Evolutionary conservation across 2,888 invertebrate genomes (phyloP), one percentile per base, ranked within the genome.

Genomic region (Synanthedon tipuliformis): DNA sequence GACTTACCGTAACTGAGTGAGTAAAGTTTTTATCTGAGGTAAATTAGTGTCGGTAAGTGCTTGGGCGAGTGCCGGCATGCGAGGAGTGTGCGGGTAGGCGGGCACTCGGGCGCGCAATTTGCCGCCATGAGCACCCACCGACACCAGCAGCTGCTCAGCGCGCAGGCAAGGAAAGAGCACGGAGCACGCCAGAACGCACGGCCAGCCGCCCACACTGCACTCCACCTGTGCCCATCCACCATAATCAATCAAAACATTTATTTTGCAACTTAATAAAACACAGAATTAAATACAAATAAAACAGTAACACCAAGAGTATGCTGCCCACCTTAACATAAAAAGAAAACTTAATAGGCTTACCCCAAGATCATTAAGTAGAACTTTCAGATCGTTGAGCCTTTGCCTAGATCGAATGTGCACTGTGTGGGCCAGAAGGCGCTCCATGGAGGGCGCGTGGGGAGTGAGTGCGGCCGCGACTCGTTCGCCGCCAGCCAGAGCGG

Each of bases 71-170:
- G 97, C 97, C 3, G 91, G 89, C 65, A 95, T 92, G 59, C 93
- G 88, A 40, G 94, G 93, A 55, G 95, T 93, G 59, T 89, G 89
- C 61, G 95, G 93, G 81, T 96, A 96, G 69, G 96, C 96, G 10
- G 96, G 96, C 50, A 98, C 95, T 68, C 97, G 96, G 62, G 96
- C 95, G 59, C 96, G 93, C 64, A 96, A 89, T 82, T 95, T 93
- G 0, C 98, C 98, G 7, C 95, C 95, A 78, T 97, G 97, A 40
- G 97, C 96, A 75, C 98, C 97, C 52, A 98, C 96, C 27, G 97
- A 95, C 55, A 98, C 93, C 55, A 97, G 89, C 59, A 98, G 89
- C 75, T 96, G 94, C 77, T 98, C 98, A 0, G 97, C 97, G 60
- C 95, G 90, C 68, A 97, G 88, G 75, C 96, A 97, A 23, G 97